These are phyloP conservation scores for Anguilla japonica DNA, from an alignment of 2,113 vertebrate species.

Conservation along the genomic window DNA sequence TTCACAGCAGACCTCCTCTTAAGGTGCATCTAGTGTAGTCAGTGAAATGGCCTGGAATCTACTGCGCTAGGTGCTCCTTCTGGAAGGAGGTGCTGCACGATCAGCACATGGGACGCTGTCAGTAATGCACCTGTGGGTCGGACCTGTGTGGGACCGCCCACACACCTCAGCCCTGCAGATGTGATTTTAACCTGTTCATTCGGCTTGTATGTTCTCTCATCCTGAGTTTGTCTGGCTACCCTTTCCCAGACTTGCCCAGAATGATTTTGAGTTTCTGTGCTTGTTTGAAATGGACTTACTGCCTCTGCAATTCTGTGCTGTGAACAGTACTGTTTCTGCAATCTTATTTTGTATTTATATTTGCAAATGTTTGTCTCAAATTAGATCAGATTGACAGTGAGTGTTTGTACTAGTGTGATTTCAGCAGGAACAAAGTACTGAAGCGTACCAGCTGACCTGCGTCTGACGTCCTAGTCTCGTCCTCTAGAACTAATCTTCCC, in stretches of 20 bases:
- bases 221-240: too few species aligned
- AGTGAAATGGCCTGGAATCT: constrained; percentile 90
- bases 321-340: too few species aligned
- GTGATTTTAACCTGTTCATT: too few species aligned
- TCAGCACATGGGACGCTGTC: constrained; percentile 13
- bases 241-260: too few species aligned
- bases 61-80: constrained; percentile 99
- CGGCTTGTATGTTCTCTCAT: too few species aligned
- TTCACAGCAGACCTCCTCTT: constrained; percentile 75
- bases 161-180: neutral
- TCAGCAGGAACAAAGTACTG: neutral
- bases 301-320: too few species aligned
- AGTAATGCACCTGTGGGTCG: neutral
- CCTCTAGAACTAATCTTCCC: neutral
- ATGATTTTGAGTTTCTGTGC: too few species aligned
- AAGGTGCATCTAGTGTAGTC: constrained; percentile 99
- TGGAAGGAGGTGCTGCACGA: constrained; percentile 80
- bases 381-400: neutral
- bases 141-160: neutral
- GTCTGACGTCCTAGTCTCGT: neutral
- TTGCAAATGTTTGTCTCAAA: too few species aligned
- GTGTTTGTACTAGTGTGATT: neutral
- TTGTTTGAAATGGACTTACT: too few species aligned
- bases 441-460: neutral
- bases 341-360: too few species aligned